A percentile compares a stretch with the other conserved stretches of the same genome.
These are phyloP conservation scores for Nyctereutes procyonoides DNA, from an alignment of 2,113 vertebrate species.

Conservation along the genomic window DNA sequence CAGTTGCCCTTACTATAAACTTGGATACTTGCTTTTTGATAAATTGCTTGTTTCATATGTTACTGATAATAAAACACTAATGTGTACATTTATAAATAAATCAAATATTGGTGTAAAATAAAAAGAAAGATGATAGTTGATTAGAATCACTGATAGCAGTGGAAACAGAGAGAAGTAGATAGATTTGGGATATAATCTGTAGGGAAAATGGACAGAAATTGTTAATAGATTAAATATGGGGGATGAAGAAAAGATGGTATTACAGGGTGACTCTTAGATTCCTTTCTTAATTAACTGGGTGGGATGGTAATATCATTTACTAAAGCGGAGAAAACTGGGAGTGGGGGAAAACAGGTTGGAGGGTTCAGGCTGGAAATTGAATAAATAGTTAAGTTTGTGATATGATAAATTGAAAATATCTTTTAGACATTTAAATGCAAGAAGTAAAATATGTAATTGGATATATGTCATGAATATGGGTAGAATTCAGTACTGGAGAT, in stretches of 20 bases:
- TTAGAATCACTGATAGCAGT: not conserved
- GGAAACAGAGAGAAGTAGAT: not conserved
- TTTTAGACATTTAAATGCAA: constrained; percentile 14
- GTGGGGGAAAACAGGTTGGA: not conserved
- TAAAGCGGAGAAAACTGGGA: not conserved
- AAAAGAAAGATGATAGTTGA: not conserved
- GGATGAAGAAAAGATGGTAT: not conserved
- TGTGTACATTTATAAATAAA: not conserved
- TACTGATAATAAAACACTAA: not conserved
- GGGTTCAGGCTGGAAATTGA: not conserved
- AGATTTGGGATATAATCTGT: not conserved
- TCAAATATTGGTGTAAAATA: not conserved
- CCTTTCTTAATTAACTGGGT: not conserved
- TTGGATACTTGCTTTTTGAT: not conserved
- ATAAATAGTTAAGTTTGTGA: not conserved
- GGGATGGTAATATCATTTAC: not conserved
- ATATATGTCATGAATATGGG: not conserved
- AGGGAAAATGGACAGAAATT: not conserved
- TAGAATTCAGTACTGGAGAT: not conserved
- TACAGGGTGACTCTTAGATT: not conserved
- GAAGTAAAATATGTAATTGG: not conserved
- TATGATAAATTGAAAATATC: not conserved
- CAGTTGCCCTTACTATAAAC: not conserved
- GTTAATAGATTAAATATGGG: not conserved
- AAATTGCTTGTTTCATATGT: not conserved